Evolutionary conservation across 2,888 invertebrate species (phyloP), one percentile per base, ranked within the genome.

Genomic region (Biston betularia): DNA sequence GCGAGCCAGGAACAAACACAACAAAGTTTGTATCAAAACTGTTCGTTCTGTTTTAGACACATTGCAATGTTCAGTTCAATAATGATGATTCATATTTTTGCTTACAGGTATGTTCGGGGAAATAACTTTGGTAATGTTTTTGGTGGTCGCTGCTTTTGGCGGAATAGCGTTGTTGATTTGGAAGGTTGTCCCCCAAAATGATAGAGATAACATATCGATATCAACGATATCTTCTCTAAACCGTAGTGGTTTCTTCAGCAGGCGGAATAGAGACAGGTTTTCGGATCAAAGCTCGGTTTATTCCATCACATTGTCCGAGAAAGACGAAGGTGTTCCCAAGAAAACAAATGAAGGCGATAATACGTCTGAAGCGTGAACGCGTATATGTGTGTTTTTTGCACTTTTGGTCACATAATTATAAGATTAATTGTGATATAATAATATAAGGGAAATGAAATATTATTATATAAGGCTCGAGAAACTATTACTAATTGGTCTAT

Each of bases 141-240:
- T 95, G 63, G 94, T 95, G 60, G 92, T 95, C n/a, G 94, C 95
- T 15, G 95, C 94, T 34, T 92, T 95, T 66, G 94, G 94, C 34
- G 95, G 94, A 10, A 85, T 95, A 48, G 94, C 94, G 4, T 84
- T 95, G 45, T 79, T 95, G 58, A 94, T 94, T 69, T 92, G 95
- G 88, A 95, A 94, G 80, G 88, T 95, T 79, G 94, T 94, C 42
- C 94, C 94, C 42, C 94, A 94, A 81, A 83, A 85, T 7, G 94
- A 94, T 44, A 87, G 87, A 70, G 95, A 95, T 79, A 93, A 94
- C 76, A 87, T 90, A 52, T 93, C 94, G 10, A 86, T 93, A 45
- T 87, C 87, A n/a, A 89, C 93, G 2, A 80, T 86, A 53, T 93
- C 94, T 0, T 87, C 91, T 44, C 66, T 92, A n/a, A 85, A 90